Base-by-base conservation (phyloP, 2,888 invertebrate species). In the Podabrus alpinus region DNA sequence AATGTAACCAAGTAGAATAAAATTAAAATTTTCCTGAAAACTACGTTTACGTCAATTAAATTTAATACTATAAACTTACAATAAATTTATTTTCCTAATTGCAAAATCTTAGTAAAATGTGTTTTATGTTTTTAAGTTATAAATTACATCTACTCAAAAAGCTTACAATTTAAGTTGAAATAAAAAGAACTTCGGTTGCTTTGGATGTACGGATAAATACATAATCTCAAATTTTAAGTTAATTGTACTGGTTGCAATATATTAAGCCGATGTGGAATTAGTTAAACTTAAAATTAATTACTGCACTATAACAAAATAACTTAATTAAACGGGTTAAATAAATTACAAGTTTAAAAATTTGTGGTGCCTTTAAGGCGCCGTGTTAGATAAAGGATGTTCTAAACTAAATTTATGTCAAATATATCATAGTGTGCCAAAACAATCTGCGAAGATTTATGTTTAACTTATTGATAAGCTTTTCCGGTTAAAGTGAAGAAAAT, bases 231-330 rank as follows among this genome's bases (percentile, higher is more conserved):
- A 19, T 17, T 64, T 17, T 15, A 64, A 64, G 21, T 64, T 64
- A 64, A 64, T 64, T 64, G 62, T 64, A 19, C 17, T 64, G 17
- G 13, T 64, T 45, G 21, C 62, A 64, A 64, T 64, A 64, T 64
- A 19, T 21, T 64, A 64, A 64, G 21, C 19, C 5, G n/a, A 19
- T 21, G 1, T n/a, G n/a, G 21, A 64, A 19, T 64, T 64, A 21
- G 62, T 4, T 17, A 64, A 64, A 64, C 21, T 17, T 64, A 64
- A 64, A 64, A 64, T 64, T 64, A 64, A 64, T 64, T 64, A 64
- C 62, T 19, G 9, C 9, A 64, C 13, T 64, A n/a, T 64, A 64
- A 64, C 11, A 64, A 17, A 64, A 64, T 64, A 19, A 19, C 62
- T 64, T 19, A 64, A 64, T 64, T 64, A 64, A 64, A 19, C 21